phyloP scores from a whole-genome alignment of 2,113 vertebrate genomes.

The Sclerurus mexicanus region DNA sequence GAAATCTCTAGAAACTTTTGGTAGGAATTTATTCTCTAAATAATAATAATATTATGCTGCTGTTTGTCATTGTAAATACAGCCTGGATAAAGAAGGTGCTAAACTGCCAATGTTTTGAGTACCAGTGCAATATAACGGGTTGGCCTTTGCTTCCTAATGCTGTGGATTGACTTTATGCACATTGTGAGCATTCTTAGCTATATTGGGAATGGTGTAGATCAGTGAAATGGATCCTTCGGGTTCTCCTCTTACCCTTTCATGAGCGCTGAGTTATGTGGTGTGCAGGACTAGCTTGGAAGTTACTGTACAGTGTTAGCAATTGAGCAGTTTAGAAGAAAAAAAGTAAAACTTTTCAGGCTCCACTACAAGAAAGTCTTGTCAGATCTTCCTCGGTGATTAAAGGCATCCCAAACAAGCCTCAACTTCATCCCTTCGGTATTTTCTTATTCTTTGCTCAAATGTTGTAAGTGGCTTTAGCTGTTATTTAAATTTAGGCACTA shows the following conservation, averaged over 20 bases:
- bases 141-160: background rate
- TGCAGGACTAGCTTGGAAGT: background rate
- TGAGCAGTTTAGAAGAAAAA: background rate
- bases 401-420: background rate
- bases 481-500: background rate
- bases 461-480: background rate
- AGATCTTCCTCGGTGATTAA: background rate
- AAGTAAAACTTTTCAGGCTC: background rate
- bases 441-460: background rate
- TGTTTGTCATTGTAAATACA: background rate
- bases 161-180: background rate
- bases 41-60: background rate
- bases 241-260: background rate
- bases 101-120: background rate
- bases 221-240: background rate
- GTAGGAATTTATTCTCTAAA: background rate
- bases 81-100: background rate
- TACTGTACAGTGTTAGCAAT: background rate
- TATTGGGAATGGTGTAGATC: background rate
- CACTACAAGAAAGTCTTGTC: background rate
- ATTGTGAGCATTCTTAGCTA: background rate
- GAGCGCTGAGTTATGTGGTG: background rate
- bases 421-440: background rate
- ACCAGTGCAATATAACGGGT: background rate
- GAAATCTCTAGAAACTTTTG: background rate